Percentiles rank a stretch among this genome's conserved stretches.
Conservation (phyloP, 2,888 invertebrate genomes). For the Stenchaetothrips biformis region DNA sequence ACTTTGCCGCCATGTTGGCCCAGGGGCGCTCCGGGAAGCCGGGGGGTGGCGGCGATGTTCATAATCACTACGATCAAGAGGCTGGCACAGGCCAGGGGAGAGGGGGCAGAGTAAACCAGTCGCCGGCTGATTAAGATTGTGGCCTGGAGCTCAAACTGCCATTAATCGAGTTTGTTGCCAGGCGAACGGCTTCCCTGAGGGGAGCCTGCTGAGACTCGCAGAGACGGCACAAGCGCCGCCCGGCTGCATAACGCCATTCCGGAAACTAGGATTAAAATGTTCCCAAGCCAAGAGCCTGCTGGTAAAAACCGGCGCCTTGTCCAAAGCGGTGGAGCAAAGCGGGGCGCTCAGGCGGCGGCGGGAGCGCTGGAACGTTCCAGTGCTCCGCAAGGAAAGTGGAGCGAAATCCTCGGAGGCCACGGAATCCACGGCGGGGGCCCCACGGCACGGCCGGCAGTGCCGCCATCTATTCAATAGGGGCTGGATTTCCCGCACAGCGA, state of each 20-base stretch:
- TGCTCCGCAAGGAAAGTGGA: no score
- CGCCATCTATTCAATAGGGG: neutral
- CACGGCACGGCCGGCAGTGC: neutral
- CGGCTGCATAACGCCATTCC: no score
- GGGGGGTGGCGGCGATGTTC: neutral
- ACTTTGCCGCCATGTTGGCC: neutral
- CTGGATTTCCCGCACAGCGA: neutral
- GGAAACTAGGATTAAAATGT: no score
- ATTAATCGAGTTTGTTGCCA: conserved; percentile 23
- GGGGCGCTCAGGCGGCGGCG: no score
- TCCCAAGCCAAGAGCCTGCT: no score
- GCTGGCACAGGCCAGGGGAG: neutral
- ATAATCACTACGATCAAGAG: conserved; percentile 18
- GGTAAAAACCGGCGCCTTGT: no score
- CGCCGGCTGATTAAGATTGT: conserved; percentile 21
- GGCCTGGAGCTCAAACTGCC: conserved; percentile 16
- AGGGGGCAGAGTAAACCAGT: conserved; percentile 18
- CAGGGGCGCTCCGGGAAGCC: neutral
- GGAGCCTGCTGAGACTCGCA: no score
- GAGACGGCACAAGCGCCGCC: no score
- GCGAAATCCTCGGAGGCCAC: no score
- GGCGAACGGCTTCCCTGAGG: neutral
- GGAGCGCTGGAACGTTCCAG: no score
- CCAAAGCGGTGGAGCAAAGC: no score
- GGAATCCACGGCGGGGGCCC: neutral